A percentile compares a stretch with the other conserved stretches of the same genome.
Conservation (phyloP, 2,113 vertebrate species). For the Larimichthys polyactis region DNA sequence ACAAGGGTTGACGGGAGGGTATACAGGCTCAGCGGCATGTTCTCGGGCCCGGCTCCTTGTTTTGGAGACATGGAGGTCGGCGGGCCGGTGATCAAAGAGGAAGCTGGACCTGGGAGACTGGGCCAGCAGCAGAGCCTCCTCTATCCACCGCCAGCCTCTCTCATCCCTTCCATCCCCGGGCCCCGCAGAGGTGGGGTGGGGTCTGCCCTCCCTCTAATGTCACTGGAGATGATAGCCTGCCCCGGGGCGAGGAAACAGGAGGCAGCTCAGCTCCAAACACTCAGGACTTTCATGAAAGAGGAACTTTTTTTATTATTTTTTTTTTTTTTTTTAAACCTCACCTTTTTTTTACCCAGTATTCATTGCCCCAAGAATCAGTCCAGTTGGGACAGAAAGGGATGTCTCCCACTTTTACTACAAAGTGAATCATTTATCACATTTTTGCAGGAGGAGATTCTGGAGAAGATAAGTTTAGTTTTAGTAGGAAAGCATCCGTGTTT, state of each 20-base stretch:
- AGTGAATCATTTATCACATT: conserved; percentile 60
- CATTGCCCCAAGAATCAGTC: conserved; percentile 31
- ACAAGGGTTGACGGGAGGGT: conserved; percentile 57
- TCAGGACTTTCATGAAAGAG: conserved; percentile 59
- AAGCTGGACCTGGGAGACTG: conserved; percentile 60
- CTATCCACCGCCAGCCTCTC: conserved; percentile 40
- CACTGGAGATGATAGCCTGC: conserved; percentile 75
- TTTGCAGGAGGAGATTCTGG: conserved; percentile 13
- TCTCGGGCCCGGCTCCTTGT: conserved; percentile 41
- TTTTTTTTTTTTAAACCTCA: conserved; percentile 30
- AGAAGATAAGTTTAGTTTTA: conserved; percentile 24
- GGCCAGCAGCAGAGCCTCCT: conserved; percentile 43
- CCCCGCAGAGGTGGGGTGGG: conserved; percentile 42
- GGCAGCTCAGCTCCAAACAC: conserved; percentile 55
- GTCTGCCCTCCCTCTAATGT: conserved; percentile 65
- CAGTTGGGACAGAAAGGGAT: conserved; percentile 7
- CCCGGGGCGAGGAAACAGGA: conserved; percentile 67
- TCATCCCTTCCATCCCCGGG: conserved; percentile 52
- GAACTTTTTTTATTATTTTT: conserved; percentile 40
- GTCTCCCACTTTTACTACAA: conserved; percentile 42
- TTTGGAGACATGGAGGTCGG: conserved; percentile 64
- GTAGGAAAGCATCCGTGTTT: neutral
- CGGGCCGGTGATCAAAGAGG: conserved; percentile 72
- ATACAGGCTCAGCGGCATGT: conserved; percentile 33
- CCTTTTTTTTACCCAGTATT: conserved; percentile 61